phyloP scores from a whole-genome alignment of 2,888 invertebrate species.

The Gasteruption jaculator region DNA sequence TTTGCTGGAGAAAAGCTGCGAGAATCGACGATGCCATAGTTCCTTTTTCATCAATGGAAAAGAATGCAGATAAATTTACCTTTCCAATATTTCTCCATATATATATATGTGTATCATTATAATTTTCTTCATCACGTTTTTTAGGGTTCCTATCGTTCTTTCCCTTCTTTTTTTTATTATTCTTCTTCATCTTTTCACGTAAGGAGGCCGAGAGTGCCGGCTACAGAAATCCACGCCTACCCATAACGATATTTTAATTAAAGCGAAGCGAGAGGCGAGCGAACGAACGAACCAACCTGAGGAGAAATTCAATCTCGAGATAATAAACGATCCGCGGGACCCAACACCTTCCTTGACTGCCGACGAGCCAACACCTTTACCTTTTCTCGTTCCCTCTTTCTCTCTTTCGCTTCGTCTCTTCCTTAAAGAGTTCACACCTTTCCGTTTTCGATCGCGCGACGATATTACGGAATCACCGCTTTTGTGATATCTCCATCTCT shows the following conservation, averaged over 20 bases:
- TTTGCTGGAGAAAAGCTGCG: too few relatives aligned
- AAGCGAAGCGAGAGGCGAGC: slow-evolving; percentile 38
- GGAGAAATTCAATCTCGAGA: slow-evolving; percentile 52
- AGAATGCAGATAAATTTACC: too few relatives aligned
- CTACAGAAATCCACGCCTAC: slow-evolving; percentile 49
- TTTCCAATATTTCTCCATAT: too few relatives aligned
- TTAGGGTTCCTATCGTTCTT: too few relatives aligned
- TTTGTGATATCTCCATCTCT: too few relatives aligned
- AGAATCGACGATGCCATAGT: too few relatives aligned
- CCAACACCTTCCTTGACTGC: slow-evolving; percentile 48
- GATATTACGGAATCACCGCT: too few relatives aligned
- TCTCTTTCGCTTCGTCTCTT: too few relatives aligned
- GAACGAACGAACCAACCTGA: slow-evolving; percentile 31
- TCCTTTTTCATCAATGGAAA: too few relatives aligned
- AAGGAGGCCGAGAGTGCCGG: slow-evolving; percentile 22
- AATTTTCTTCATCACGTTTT: too few relatives aligned
- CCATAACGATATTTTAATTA: slow-evolving; percentile 53
- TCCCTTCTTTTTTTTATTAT: slow-evolving; percentile 32
- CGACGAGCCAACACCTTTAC: slow-evolving; percentile 38
- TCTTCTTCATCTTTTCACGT: slow-evolving; percentile 27
- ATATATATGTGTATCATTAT: too few relatives aligned
- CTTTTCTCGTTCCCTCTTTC: slow-evolving; percentile 5
- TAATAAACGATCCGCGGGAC: slow-evolving; percentile 52
- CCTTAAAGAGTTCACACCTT: slow-evolving; percentile 48
- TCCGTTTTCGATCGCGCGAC: too few relatives aligned